Evolutionary conservation across 2,888 invertebrate species (phyloP).

Genomic region (Neoitamus cyanurus): DNA sequence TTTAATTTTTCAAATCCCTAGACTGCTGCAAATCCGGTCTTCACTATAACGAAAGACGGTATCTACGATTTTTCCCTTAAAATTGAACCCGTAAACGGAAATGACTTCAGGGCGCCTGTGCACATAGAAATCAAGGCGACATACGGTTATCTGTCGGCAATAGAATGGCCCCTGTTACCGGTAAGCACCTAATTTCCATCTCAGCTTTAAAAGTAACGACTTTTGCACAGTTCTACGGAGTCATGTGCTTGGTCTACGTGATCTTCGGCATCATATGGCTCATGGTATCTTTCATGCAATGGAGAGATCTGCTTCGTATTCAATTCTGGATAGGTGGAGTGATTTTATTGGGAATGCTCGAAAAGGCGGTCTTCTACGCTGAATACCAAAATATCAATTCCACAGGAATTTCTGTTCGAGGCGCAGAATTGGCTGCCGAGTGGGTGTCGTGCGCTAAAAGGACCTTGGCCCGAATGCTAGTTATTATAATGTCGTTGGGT

Average conservation of each 20-base stretch:
- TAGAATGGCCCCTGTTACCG: constrained; percentile 88
- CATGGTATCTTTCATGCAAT: constrained; percentile 83
- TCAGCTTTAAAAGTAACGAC: too few relatives aligned
- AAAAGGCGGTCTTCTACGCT: constrained; percentile 90
- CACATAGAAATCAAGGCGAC: constrained; percentile 80
- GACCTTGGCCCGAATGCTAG: constrained; percentile 90
- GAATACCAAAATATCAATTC: constrained; percentile 84
- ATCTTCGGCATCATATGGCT: constrained; percentile 87
- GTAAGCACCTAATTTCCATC: constrained; percentile 67
- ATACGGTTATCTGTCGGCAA: constrained; percentile 87
- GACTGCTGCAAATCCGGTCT: constrained; percentile 68
- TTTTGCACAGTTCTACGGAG: constrained; percentile 81
- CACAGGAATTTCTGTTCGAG: constrained; percentile 73
- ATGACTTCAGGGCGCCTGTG: constrained; percentile 71
- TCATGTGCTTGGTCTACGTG: constrained; percentile 90
- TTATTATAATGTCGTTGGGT: constrained; percentile 93
- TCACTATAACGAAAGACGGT: constrained; percentile 75
- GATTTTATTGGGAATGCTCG: constrained; percentile 86
- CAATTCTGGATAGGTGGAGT: constrained; percentile 98
- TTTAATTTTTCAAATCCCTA: constrained; percentile 47
- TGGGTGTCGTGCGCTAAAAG: constrained; percentile 92
- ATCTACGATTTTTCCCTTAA: constrained; percentile 74
- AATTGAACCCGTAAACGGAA: constrained; percentile 64
- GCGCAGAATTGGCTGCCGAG: constrained; percentile 87
- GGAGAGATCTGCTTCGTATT: constrained; percentile 89